These are phyloP conservation scores for Pipistrellus pipistrellus DNA, from an alignment of 2,797 vertebrate genomes.

Conservation along the genomic window DNA sequence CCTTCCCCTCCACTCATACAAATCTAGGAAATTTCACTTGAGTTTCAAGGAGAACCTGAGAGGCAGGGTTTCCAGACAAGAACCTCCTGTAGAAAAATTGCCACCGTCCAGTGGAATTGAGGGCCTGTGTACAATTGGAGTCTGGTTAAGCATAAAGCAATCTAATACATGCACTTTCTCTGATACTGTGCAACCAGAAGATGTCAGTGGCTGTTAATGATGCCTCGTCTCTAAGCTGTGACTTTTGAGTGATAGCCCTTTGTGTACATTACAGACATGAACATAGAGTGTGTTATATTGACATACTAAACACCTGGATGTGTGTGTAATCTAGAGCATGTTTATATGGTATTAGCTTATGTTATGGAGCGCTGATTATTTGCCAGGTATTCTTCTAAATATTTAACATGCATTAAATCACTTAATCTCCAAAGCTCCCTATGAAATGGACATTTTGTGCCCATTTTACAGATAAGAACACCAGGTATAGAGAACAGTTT, in stretches of 20 bases:
- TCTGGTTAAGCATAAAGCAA: not conserved
- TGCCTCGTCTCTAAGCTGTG: not conserved
- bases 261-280: not conserved
- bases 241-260: not conserved
- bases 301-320: not conserved
- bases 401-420: not conserved
- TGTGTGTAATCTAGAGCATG: not conserved
- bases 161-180: not conserved
- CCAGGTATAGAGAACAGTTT: not conserved
- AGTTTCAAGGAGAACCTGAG: not conserved
- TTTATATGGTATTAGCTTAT: not conserved
- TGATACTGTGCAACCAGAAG: fast-evolving
- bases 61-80: not conserved
- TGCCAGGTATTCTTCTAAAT: not conserved
- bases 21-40: not conserved
- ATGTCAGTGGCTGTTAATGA: not conserved
- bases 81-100: not conserved
- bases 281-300: not conserved
- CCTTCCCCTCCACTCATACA: not conserved
- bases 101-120: not conserved
- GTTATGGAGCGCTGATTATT: not conserved
- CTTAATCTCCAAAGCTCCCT: not conserved
- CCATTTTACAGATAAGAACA: not conserved
- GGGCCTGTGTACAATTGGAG: fast-evolving
- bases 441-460: not conserved